phyloP scores from a whole-genome alignment of 2,888 invertebrate species.

The Torymus auratus region DNA sequence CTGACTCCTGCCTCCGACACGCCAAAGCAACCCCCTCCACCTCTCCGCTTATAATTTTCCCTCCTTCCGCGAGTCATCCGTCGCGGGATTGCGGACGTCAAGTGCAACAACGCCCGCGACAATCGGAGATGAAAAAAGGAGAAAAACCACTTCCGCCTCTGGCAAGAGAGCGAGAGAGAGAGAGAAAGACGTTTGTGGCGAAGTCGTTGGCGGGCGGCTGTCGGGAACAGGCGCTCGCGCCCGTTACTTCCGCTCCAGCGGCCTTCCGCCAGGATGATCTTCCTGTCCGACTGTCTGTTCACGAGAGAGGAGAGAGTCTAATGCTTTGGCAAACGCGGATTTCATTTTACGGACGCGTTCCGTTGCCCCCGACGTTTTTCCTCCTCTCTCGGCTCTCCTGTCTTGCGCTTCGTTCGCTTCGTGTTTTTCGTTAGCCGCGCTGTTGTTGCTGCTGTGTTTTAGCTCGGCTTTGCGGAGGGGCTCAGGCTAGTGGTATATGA shows the following conservation, averaged over 20 bases:
- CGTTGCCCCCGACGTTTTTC: background rate
- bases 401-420: background rate
- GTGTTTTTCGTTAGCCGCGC: slow-evolving; percentile 2
- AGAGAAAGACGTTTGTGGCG: slow-evolving; percentile 47
- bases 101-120: slow-evolving; percentile 65
- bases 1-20: background rate
- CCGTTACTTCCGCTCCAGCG: slow-evolving; percentile 71
- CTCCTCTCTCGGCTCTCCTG: slow-evolving; percentile 35
- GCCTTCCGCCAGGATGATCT: slow-evolving; percentile 67
- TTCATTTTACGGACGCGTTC: slow-evolving; percentile 63
- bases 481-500: background rate
- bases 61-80: slow-evolving; percentile 46
- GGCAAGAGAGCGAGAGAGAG: slow-evolving; percentile 31
- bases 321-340: slow-evolving; percentile 65
- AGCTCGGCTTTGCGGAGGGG: background rate
- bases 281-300: slow-evolving; percentile 67
- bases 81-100: slow-evolving; percentile 74
- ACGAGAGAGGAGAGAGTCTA: slow-evolving; percentile 66
- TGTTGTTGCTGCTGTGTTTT: background rate
- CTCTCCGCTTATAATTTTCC: slow-evolving; percentile 72
- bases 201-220: slow-evolving; percentile 61
- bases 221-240: slow-evolving; percentile 64
- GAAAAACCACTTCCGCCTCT: background rate
- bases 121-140: slow-evolving; percentile 35
- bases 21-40: no score